Evolutionary conservation across 1,140 invertebrate genomes (phyloP), one percentile per base, ranked within the genome.

Genomic region (Drosophila insularis): DNA sequence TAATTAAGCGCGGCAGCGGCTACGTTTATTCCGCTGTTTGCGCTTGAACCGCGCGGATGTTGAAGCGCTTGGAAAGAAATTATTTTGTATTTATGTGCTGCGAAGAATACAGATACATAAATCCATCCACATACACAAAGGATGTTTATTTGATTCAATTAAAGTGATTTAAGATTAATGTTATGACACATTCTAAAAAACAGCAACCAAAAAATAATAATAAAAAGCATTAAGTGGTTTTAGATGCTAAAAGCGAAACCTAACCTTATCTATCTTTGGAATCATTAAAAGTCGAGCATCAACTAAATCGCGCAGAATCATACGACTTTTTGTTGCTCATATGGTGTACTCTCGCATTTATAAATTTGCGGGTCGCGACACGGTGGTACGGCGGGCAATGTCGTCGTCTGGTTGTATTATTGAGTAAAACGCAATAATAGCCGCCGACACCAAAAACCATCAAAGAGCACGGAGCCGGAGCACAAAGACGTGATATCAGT

Each of bases 1-100:
- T 89, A 89, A 89, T 89, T 89, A 82, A 89, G 68, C 80, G 73
- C 80, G 73, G 50, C 72, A 73, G 84, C 72, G 73, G 84, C 77
- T 54, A 75, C 73, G 67, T 80, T 89, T 84, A 87, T 87, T 87
- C 77, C 69, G 78, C 70, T 69, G 73, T 70, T 64, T 58, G 39
- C 66, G 73, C 73, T 87, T 68, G 80, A 80, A 21, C 37, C 60
- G 84, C 69, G 60, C 73, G 68, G 84, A 84, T 74, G 71, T 74
- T 23, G 55, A 32, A 84, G 68, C 64, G 71, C 63, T 63, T 37
- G 40, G 65, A 58, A 64, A 56, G 23, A 32, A 40, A 27, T 27
- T n/a, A 4, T 37, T 37, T 54, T 21, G 17, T 21, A 62, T 53
- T 61, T 68, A 64, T 43, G 64, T 64, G 55, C 63, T 64, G 55